Evolutionary conservation across 2,888 invertebrate genomes (phyloP), one percentile per base, ranked within the genome.

Genomic region (Nudaria mundana): DNA sequence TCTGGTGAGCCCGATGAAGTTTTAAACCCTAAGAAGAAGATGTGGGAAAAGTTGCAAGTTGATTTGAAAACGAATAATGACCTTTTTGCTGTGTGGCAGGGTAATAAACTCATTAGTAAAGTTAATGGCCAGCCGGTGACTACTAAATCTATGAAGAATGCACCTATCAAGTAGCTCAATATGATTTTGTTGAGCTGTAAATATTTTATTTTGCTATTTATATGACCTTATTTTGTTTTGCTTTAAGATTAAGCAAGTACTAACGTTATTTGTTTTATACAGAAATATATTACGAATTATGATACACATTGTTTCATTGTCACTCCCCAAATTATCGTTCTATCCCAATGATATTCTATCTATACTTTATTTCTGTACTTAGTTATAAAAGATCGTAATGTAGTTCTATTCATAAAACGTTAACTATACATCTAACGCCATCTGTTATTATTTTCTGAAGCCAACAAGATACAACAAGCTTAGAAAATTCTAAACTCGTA

Each of bases 21-120:
- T 47, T 84, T 98, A 1, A 98, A 98, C 80, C 98, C 98, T 0
- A 98, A 98, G 81, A 98, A 98, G 84, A 98, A 98, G 89, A 90
- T 97, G n/a, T 98, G 98, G 98, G 98, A 98, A 63, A 97, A 96
- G 77, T 77, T 98, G 25, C 96, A 97, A 78, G 91, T 89, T 13
- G 95, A 95, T 76, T 88, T 96, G 13, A 92, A 93, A 72, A 94
- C 94, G 1, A 93, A 93, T 80, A 81, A 89, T 2, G 90, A 90
- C 31, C 91, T 94, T 45, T 75, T 93, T 49, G 97, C 96, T 31
- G 93, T 94, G 36, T 98, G 98, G 98, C 94, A 95, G 79, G 94
- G 94, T 14, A 95, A 93, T 79, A 91, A 92, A 63, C 83, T 98
- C 50, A 72, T 94, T 40, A 90, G 77, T 49, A 94, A 96, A 37